Evolutionary conservation across 2,797 vertebrate genomes (phyloP).

Genomic region (Danio choprae): DNA sequence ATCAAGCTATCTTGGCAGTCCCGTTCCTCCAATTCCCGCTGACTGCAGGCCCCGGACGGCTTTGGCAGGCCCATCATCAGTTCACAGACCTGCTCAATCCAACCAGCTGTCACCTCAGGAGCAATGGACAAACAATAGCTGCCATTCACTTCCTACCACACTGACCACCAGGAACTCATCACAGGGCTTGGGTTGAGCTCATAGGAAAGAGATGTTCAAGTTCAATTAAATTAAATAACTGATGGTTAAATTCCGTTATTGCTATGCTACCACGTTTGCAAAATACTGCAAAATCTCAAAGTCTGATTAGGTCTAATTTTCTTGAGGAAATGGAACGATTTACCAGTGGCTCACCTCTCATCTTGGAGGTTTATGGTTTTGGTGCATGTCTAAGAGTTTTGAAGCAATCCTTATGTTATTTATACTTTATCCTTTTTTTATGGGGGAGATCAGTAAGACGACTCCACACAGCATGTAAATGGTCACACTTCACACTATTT

Average conservation of each 20-base stretch:
- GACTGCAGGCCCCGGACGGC: constrained; percentile 27
- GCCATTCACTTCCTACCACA: constrained; percentile 42
- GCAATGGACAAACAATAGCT: constrained; percentile 38
- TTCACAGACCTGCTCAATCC: constrained; percentile 28
- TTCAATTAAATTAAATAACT: constrained; percentile 14
- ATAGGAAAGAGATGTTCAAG: constrained; percentile 13
- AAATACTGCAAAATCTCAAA: constrained; percentile 24
- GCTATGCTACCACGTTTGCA: constrained; percentile 26
- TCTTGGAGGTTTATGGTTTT: neutral
- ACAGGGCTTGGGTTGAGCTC: constrained; percentile 6
- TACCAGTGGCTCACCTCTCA: constrained; percentile 29
- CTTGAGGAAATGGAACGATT: constrained; percentile 14
- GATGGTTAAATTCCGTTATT: constrained; percentile 40
- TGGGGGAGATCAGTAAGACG: too few species aligned
- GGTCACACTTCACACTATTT: too few species aligned
- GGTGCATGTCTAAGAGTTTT: neutral
- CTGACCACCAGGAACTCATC: constrained; percentile 48
- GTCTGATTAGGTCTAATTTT: constrained; percentile 24
- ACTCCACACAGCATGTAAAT: too few species aligned
- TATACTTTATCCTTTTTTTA: neutral
- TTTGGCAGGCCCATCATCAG: constrained; percentile 22
- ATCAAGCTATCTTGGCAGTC: constrained; percentile 67
- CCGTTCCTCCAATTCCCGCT: constrained; percentile 25
- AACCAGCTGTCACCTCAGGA: constrained; percentile 43
- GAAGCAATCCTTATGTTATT: neutral